Evolutionary conservation across 2,888 invertebrate genomes (phyloP).

Genomic region (Margaritifera margaritifera): DNA sequence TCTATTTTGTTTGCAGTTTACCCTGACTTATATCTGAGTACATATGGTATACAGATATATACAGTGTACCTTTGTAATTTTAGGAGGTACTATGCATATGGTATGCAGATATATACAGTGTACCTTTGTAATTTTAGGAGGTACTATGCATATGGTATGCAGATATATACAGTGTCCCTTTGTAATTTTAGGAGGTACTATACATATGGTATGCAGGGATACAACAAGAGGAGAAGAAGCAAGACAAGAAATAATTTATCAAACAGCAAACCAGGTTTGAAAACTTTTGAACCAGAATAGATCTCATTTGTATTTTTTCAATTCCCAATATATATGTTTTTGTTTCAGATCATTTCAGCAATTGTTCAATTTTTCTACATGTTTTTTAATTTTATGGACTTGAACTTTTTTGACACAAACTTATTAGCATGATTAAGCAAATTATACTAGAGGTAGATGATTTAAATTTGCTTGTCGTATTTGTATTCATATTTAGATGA

Average conservation of each 20-base stretch:
- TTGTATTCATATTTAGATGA: too few species aligned
- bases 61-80: too few species aligned
- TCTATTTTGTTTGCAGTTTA: too few species aligned
- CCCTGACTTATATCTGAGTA: too few species aligned
- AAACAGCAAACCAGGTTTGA: constrained; percentile 68
- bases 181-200: constrained; percentile 66
- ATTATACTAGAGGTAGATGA: too few species aligned
- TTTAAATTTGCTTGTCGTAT: too few species aligned
- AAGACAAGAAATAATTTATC: constrained; percentile 67
- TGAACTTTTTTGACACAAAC: too few species aligned
- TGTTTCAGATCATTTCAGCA: background rate
- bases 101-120: too few species aligned
- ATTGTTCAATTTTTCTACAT: background rate
- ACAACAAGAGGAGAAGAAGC: constrained; percentile 71
- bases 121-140: background rate
- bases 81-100: background rate
- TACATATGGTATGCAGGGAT: constrained; percentile 75
- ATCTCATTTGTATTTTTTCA: background rate
- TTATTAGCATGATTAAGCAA: too few species aligned
- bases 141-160: background rate
- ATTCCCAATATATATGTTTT: background rate
- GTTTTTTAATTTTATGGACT: background rate
- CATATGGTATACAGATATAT: too few species aligned
- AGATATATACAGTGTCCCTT: background rate
- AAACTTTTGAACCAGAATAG: background rate